Evolutionary conservation across 1,140 invertebrate species (phyloP), one percentile per base, ranked within the genome.

Genomic region (Steinernema khuongi): DNA sequence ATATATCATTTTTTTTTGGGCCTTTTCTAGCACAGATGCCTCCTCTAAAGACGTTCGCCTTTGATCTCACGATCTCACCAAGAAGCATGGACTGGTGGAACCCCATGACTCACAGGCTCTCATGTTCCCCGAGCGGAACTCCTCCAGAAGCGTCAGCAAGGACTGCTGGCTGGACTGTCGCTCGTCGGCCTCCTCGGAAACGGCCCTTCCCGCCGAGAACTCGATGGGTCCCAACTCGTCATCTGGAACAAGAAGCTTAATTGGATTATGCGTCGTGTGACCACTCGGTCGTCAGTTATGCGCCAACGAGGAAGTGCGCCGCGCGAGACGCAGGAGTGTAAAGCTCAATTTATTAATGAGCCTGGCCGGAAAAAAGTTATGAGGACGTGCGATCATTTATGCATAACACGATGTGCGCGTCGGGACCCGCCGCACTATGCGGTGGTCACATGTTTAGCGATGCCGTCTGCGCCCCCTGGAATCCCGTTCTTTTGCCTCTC

Each of bases 341-440:
- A 26, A 60, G 19, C 50, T 26, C 50, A 60, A 60, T 60, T 60
- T 60, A 60, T 60, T 60, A 60, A 60, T 60, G 50, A 60, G 50
- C 2, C 50, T 22, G 50, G 7, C 14, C 14, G 50, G 50, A 60
- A 60, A 60, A 60, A 60, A 60, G 50, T 60, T 60, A 60, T 60
- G 50, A 60, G 11, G 50, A 60, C 50, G 50, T 60, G 7, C 4
- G 19, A 60, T 60, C 50, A 60, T 60, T 60, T 26, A 60, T 60
- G 50, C 50, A 60, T 60, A 60, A 60, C 50, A 60, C 50, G 50
- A 60, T 60, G 50, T 60, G 50, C 50, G 26, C n/a, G n/a, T n/a
- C n/a, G 50, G 14, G 2, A 60, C 7, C 50, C 19, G 4, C 26
- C 26, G 50, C 50, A 60, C 50, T 60, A 60, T 60, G 50, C 22